phyloP scores from a whole-genome alignment of 2,888 invertebrate genomes.

The Galerucella nymphaeae region DNA sequence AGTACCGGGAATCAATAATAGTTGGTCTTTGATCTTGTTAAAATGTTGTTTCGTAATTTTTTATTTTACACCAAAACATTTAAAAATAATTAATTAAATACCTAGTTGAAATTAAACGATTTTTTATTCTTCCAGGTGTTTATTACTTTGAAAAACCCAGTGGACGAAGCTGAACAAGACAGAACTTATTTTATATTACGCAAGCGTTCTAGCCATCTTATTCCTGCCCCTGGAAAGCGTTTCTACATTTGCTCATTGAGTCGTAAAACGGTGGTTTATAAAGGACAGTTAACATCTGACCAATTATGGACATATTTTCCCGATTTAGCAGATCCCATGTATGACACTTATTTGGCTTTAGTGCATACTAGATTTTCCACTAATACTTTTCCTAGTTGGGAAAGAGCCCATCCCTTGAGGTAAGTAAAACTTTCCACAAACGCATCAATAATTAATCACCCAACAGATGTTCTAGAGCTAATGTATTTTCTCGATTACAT shows the following conservation, averaged over 20 bases:
- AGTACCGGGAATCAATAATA: too few relatives aligned
- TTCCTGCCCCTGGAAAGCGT: constrained; percentile 85
- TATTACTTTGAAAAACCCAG: constrained; percentile 52
- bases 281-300: constrained; percentile 95
- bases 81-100: background rate
- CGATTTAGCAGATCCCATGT: constrained; percentile 78
- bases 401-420: constrained; percentile 97
- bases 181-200: constrained; percentile 80
- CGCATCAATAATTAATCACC: too few relatives aligned
- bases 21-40: too few relatives aligned
- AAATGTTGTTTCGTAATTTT: too few relatives aligned
- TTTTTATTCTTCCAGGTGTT: constrained; percentile 71
- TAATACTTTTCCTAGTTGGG: constrained; percentile 99
- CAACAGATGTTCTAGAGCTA: too few relatives aligned
- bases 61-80: too few relatives aligned
- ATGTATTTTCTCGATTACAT: too few relatives aligned
- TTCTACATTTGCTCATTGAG: constrained; percentile 98
- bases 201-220: constrained; percentile 90
- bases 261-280: constrained; percentile 91
- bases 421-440: constrained; percentile 58
- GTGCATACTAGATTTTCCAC: constrained; percentile 99
- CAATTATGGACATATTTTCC: constrained; percentile 88
- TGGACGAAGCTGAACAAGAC: constrained; percentile 59
- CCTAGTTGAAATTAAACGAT: background rate
- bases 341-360: constrained; percentile 93